Base-by-base conservation (phyloP, 2,797 vertebrate genomes). In the Sebastes wilsoni region DNA sequence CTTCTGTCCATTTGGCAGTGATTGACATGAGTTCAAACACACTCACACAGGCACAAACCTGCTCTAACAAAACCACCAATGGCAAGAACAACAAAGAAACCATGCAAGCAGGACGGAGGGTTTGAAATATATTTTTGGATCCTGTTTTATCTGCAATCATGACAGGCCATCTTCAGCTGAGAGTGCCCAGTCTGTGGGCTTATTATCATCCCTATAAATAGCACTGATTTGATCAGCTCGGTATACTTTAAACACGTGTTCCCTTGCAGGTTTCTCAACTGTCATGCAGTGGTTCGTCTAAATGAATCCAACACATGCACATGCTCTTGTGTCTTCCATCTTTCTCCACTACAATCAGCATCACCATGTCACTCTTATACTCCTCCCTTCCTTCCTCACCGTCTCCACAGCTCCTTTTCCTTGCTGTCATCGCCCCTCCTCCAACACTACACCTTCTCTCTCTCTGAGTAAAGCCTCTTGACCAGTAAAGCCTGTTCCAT, bases 161-260 rank as follows among this genome's bases (percentile, higher is more conserved):
- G 78, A 79, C 68, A 80, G 55, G 76, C 75, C 69, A 69, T 54
- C 59, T 61, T 65, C 34, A 79, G 77, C 82, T 30, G 42, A 49
- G 30, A 78, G 75, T 38, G 34, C 60, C 30, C 23, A 20, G 61
- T 49, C 0, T 62, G 76, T 68, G 61, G 25, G 8, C 68, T 70
- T 64, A 54, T 74, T 73, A 85, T 66, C 81, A 88, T 84, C 23
- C 20, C 89, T 88, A 88, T 84, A 91, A 92, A 89, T 90, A 90
- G 77, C 70, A 69, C 34, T 58, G 56, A 75, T 79, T 60, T 75
- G 65, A 83, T 80, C 83, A 82, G 54, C 61, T 86, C 42, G 30
- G 38, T 27, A 76, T 32, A 61, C 61, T 55, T 22, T 46, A 27
- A 7, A 55, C 13, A 58, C 14, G 32, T 25, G 7, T 27, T 52